A percentile compares a stretch with the other conserved stretches of the same genome.
These are phyloP conservation scores for Steatocranus sp. DNA, from an alignment of 2,797 vertebrate species.

Conservation along the genomic window DNA sequence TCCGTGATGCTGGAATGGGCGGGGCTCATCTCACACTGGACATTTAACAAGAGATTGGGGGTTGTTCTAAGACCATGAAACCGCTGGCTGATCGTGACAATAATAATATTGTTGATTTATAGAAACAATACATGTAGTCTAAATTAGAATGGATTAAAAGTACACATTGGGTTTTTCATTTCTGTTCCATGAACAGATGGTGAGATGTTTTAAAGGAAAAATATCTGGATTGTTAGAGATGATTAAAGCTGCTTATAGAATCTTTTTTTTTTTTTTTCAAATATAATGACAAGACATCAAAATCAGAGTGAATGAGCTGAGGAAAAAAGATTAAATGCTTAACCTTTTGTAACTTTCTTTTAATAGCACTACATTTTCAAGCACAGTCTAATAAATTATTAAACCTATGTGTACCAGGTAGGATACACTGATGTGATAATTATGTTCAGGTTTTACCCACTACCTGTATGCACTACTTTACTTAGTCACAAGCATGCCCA, in stretches of 20 bases:
- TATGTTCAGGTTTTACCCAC: not conserved
- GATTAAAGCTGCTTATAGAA: not conserved
- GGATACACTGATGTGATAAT: not conserved
- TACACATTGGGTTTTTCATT: not conserved
- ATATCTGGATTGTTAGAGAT: not conserved
- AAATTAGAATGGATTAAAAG: not conserved
- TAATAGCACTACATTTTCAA: not conserved
- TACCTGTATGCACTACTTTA: not conserved
- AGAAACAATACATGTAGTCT: conserved; percentile 24
- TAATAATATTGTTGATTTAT: conserved; percentile 43
- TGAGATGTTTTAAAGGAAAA: not conserved
- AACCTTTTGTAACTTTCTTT: not conserved
- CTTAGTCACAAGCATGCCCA: not conserved
- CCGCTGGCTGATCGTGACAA: conserved; percentile 32
- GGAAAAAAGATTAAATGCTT: not conserved
- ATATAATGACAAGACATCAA: not conserved
- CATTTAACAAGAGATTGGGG: conserved; percentile 37
- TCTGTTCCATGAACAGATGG: not conserved
- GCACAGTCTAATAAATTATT: not conserved
- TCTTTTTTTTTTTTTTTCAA: not conserved
- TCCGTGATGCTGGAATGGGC: conserved; percentile 51
- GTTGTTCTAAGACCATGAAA: conserved; percentile 2
- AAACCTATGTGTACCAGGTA: not conserved
- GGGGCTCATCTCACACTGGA: conserved; percentile 44
- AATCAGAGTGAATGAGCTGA: too few species aligned